Evolutionary conservation across 2,797 vertebrate genomes (phyloP).

Genomic region (Sebastes steindachneri): DNA sequence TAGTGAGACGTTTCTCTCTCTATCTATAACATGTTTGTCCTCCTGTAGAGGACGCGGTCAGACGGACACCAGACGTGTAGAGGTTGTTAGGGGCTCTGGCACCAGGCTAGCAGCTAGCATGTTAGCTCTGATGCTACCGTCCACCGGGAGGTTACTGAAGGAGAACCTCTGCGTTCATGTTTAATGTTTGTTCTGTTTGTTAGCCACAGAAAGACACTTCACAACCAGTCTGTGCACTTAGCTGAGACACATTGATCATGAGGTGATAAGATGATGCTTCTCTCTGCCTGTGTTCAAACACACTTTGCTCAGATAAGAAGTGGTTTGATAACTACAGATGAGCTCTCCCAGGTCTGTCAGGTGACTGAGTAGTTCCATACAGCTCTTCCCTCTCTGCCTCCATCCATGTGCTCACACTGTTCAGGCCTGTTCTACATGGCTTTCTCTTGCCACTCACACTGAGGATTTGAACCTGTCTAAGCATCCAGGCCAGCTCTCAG

Average conservation of each 20-base stretch:
- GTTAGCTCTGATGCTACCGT: neutral
- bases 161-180: neutral
- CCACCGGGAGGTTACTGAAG: neutral
- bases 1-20: rapidly evolving
- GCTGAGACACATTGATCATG: neutral
- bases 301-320: neutral
- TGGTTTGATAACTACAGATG: neutral
- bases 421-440: too few relatives aligned
- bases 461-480: too few relatives aligned
- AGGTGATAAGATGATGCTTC: neutral
- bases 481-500: neutral
- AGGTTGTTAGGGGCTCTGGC: too few relatives aligned
- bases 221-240: neutral
- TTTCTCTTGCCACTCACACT: too few relatives aligned
- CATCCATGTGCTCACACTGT: neutral
- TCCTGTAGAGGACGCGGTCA: neutral
- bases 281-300: neutral
- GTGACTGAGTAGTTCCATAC: too few relatives aligned
- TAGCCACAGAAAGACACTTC: neutral
- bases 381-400: neutral
- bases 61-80: too few relatives aligned
- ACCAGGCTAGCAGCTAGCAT: neutral
- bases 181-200: too few relatives aligned
- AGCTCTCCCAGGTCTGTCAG: neutral
- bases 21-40: rapidly evolving